Base-by-base conservation (phyloP, 2,113 vertebrate species). In the Paradoxurus hermaphroditus region DNA sequence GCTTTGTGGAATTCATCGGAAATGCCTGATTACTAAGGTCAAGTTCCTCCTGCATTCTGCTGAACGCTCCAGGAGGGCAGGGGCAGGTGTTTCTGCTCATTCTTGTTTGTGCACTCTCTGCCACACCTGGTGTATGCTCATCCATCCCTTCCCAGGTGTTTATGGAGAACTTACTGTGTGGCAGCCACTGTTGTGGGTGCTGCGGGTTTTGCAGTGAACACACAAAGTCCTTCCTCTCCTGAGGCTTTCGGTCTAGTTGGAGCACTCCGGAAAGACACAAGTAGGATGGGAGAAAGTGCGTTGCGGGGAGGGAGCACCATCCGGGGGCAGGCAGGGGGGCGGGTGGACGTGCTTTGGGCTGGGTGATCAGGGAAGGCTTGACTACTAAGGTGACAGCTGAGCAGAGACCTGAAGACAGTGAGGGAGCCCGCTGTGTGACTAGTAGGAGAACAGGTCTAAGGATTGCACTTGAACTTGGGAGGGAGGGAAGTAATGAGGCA, bases 21-120 rank as follows among this genome's bases (percentile, higher is more conserved):
- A 15, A 18, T 16, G 6, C 0, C 4, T 44, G 16, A 23, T 36
- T 10, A 23, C 62, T 1, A 10, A 34, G 1, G 16, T 31, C 6
- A 92, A 51, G 1, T 5, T 39, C 44, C 36, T 83, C 75, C 23
- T 67, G 7, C 72, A 7, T 19, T 29, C 27, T 72, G 19, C 41
- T 16, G 44, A 84, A 31, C 4, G 7, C 12, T 49, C 49, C 9
- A 1, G 2, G 70, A 27, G 4, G 21, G 9, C 7, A 31, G 51
- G 4, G 2, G 1, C 29, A 36, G 56, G 34, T 12, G 4, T 1
- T 49, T 7, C 25, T 65, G 59, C 49, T 49, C 27, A 7, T 39
- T 62, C 81, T 25, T 4, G 4, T 25, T 36, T 86, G 67, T 77
- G 83, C 51, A 78, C 63, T 14, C 18, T 68, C 51, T 62, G 53